Percentiles rank a stretch among this genome's conserved stretches.
Evolutionary conservation across 2,888 invertebrate species (phyloP).

Genomic region (Asteroscopus sphinx): DNA sequence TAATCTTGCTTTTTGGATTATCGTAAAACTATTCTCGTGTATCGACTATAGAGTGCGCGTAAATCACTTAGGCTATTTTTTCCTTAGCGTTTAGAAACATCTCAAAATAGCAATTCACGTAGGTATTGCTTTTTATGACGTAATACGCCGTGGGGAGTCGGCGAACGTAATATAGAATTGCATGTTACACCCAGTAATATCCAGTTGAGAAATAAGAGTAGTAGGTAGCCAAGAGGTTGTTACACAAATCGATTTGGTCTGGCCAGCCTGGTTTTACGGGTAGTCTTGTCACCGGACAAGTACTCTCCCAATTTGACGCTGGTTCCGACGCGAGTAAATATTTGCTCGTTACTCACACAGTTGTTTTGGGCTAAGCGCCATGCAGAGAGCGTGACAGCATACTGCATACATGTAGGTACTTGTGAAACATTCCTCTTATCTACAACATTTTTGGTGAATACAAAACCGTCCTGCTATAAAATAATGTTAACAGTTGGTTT

Average conservation of each 20-base stretch:
- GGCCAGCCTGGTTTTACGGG: slow-evolving; percentile 15
- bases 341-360: slow-evolving; percentile 22
- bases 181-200: slow-evolving; percentile 22
- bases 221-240: slow-evolving; percentile 22
- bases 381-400: not conserved
- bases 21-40: slow-evolving; percentile 83
- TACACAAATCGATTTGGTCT: slow-evolving; percentile 27
- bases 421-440: not conserved
- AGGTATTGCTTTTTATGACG: slow-evolving; percentile 72
- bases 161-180: slow-evolving; percentile 29
- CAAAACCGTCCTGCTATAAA: not conserved
- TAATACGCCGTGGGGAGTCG: slow-evolving; percentile 55
- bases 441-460: not conserved
- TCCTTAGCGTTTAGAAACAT: slow-evolving; percentile 74
- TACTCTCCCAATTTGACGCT: slow-evolving; percentile 20
- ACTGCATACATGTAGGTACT: not conserved
- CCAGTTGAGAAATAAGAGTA: slow-evolving; percentile 34
- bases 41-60: slow-evolving; percentile 75
- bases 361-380: slow-evolving; percentile 8
- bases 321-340: slow-evolving; percentile 9
- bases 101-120: slow-evolving; percentile 79
- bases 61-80: slow-evolving; percentile 83
- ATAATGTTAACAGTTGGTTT: not conserved
- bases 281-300: slow-evolving; percentile 8
- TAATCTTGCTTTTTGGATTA: slow-evolving; percentile 66